Evolutionary conservation across 2,113 vertebrate species (phyloP), one percentile per base, ranked within the genome.

Genomic region (Cyanistes caeruleus): DNA sequence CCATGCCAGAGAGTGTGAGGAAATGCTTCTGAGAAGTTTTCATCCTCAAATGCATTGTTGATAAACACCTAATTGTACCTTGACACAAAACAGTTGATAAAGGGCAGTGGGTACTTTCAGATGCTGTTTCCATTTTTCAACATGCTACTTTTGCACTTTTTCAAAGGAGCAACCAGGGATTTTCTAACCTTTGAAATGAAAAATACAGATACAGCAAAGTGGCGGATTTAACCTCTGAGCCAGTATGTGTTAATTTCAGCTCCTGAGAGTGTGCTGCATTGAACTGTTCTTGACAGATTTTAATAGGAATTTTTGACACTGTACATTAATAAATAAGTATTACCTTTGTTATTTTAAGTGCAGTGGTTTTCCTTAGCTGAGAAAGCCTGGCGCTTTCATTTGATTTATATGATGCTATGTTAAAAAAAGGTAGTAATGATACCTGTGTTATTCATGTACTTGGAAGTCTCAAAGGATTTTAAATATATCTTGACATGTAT

Each of bases 331-430:
- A 94, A 97, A 73, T 86, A 94, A 90, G 79, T 88, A 48, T 77
- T 95, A 92, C 92, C 67, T 95, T 87, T 94, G 85, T 95, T 95
- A 88, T 95, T 97, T 87, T 95, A 96, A 96, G 51, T 87, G 60
- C 67, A 89, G 85, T 89, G 91, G 80, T 95, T 97, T 97, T 92
- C 94, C 90, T 96, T 69, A 82, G 64, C 39, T 95, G 78, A 94
- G 93, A 86, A 87, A 92, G 20, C 55, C 80, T 90, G 81, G 84
- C 10, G 4, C 53, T 81, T 39, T 93, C 19, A 27, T 59, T 94
- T 96, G 93, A 97, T 97, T 97, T 96, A 96, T 97, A 55, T 37
- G 56, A 95, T 96, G 83, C 23, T 76, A 68, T 82, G 86, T 87
- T 92, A 89, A 92, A 85, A 90, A 94, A 97, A 87, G 65, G 77